A percentile compares a stretch with the other conserved stretches of the same genome.
These are phyloP conservation scores for Campoletis raptor DNA, from an alignment of 2,888 invertebrate species.

Conservation along the genomic window DNA sequence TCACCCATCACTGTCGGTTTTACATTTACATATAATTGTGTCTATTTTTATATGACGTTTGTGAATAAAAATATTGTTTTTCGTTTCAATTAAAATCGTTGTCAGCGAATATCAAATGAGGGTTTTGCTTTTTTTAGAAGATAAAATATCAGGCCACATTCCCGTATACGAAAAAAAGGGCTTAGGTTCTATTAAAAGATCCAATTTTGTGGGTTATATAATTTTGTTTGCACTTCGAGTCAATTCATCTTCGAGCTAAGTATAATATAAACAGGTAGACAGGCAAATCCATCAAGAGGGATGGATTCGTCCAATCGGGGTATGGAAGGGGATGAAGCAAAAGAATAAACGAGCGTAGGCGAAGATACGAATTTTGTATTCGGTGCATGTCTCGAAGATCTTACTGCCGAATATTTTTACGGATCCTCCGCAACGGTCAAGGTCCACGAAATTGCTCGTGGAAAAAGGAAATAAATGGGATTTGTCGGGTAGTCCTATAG, in stretches of 20 bases:
- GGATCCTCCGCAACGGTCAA: conserved; percentile 72
- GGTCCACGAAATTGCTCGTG: conserved; percentile 65
- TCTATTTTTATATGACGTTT: neutral
- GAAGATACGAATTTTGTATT: conserved; percentile 59
- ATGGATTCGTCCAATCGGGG: conserved; percentile 29
- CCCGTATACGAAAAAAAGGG: neutral
- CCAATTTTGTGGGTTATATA: neutral
- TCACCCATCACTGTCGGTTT: neutral
- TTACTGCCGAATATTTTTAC: conserved; percentile 15
- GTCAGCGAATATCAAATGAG: neutral
- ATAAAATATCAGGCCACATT: neutral
- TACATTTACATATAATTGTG: neutral
- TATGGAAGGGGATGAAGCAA: conserved; percentile 17
- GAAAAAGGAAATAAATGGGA: conserved; percentile 72
- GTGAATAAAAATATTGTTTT: neutral
- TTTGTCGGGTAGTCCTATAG: conserved; percentile 67
- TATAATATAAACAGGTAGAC: conserved; percentile 60
- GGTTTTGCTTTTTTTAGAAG: neutral
- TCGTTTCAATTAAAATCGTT: no score
- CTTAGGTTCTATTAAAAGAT: neutral
- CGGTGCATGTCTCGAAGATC: conserved; percentile 35
- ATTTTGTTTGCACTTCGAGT: neutral
- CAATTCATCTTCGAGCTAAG: conserved; percentile 29
- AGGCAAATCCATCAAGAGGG: conserved; percentile 44
- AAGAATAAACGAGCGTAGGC: conserved; percentile 7